A percentile compares a stretch with the other conserved stretches of the same genome.
phyloP scores from a whole-genome alignment of 2,888 invertebrate species.

The Phyto melanocephala region DNA sequence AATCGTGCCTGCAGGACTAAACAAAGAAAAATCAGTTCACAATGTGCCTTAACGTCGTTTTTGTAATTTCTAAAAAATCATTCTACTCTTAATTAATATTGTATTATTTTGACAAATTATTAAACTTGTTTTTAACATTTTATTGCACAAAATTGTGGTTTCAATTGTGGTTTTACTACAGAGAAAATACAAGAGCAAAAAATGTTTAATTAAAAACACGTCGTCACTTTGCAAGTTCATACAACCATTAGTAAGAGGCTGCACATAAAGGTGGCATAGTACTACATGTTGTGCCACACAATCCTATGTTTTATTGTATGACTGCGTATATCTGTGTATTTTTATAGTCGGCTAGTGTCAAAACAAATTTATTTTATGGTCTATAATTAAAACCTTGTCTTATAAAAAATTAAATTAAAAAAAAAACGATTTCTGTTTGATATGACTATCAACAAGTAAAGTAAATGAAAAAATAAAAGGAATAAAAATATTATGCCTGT shows the following conservation, averaged over 20 bases:
- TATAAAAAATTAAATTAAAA: constrained; percentile 17
- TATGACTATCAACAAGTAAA: constrained; percentile 52
- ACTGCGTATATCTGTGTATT: neutral
- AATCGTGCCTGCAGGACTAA: no score
- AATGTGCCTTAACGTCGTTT: no score
- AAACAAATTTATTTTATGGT: constrained; percentile 63
- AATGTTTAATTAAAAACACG: constrained; percentile 56
- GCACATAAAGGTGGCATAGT: constrained; percentile 45
- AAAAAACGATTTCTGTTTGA: constrained; percentile 35
- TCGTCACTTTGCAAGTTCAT: constrained; percentile 47
- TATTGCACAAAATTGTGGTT: constrained; percentile 19
- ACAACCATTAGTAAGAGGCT: constrained; percentile 43
- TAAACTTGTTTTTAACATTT: neutral
- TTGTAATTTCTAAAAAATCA: no score
- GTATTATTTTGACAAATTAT: constrained; percentile 5
- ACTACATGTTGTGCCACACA: constrained; percentile 25
- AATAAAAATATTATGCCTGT: neutral
- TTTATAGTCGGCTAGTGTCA: constrained; percentile 57
- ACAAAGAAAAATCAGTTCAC: no score
- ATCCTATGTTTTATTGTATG: neutral
- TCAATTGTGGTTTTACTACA: constrained; percentile 38
- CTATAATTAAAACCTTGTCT: constrained; percentile 63
- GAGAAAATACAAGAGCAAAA: constrained; percentile 9
- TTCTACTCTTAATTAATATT: no score
- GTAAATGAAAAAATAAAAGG: constrained; percentile 24